Evolutionary conservation across 1,140 invertebrate genomes (phyloP), one percentile per base, ranked within the genome.

Genomic region (Mactra quadrangularis): DNA sequence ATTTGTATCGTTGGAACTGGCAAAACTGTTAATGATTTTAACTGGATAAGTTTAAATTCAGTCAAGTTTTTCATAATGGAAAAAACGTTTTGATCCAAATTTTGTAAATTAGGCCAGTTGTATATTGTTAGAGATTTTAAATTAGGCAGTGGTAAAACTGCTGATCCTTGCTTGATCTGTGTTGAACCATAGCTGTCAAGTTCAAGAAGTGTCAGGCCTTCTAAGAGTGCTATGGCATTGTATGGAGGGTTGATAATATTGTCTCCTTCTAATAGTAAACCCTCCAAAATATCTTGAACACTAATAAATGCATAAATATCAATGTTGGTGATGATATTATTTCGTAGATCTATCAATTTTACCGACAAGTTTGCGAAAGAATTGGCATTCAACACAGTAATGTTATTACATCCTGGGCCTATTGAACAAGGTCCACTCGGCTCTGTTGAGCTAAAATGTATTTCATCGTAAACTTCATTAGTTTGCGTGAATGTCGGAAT

Each of bases 41-140:
- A 19, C 0, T 62, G 19, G 0, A 97, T 97, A 33, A 99, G 93
- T 92, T 86, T 84, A 9, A 91, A 53, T 53, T 88, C 86, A 11
- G 29, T 68, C 13, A 91, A 74, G 38, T 87, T 83, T 7, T 41
- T 45, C 22, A 89, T 64, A 6, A 53, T 66, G 6, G 38, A 50
- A 29, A 89, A 85, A 25, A 77, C 66, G 19, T 53, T 33, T 41
- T 27, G 19, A 35, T 79, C 50, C 47, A 85, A 38, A 29, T 53
- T 6, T 1, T 45, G 38, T 15, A 87, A 41, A 17, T 57, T 64
- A 13, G 68, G 60, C 27, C 84, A 76, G 25, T 81, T 81, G 25
- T 75, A 68, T 29, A 90, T 50, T 33, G 57, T 83, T 4, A 90
- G 52, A 31, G 71, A 74, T 50, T 71, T 35, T n/a, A 90, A 45